Evolutionary conservation across 2,113 vertebrate species (phyloP), one percentile per base, ranked within the genome.

Genomic region (Carassius gibelio): DNA sequence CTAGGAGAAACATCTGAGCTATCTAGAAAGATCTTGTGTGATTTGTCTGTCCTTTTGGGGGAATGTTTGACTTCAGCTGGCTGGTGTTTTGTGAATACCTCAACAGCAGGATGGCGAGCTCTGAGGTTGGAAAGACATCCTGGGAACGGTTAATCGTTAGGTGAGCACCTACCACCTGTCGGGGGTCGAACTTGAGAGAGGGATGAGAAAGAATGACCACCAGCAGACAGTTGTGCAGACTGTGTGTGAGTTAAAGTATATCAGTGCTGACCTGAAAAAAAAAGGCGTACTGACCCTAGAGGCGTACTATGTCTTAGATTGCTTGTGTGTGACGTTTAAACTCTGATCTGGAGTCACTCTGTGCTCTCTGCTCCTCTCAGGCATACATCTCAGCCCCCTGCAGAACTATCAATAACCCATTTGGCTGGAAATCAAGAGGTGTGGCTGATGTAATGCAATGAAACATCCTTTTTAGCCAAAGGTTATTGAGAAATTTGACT

Each of bases 361-460:
- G 50, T 30, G 23, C 55, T 82, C 76, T 81, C 64, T 83, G 75
- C 82, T 23, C 26, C 45, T 69, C 11, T 78, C 30, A 19, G 68
- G 69, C 79, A 75, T 84, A 62, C 84, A 72, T 69, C 55, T 62
- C 55, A 80, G 55, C 78, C 78, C 68, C 57, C 62, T 85, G 85
- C 61, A 75, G 52, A 85, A 30, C 82, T 72, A 81, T 66, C 77
- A 76, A 86, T 75, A 86, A 55, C 52, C 45, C 3, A 5, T 75
- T 86, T 75, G 72, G 78, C 78, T 85, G 45, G 30, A 81, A 81
- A 81, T 85, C 84, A 81, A 75, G 45, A 52, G 45, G 34, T 45
- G 45, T 34, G n/a, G 66, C 75, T 79, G 66, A 69, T 80, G 77
- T 81, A 85, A 81, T 74, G 55, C n/a, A 81, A 81, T 48, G 84